Conservation (phyloP, 2,113 vertebrate genomes). For the Labrus mixtus region DNA sequence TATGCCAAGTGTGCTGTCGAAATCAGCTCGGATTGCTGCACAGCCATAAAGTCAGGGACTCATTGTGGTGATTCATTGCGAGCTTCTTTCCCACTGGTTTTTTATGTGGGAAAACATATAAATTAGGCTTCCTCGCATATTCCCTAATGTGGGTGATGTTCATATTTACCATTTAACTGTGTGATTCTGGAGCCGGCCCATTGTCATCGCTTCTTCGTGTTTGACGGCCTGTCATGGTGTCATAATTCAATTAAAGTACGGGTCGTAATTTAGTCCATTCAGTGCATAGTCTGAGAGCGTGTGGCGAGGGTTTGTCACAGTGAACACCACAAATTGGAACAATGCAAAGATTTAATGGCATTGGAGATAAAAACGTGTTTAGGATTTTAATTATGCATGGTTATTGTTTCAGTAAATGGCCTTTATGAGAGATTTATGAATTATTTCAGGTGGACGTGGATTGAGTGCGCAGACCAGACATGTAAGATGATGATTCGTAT, state of each 20-base stretch:
- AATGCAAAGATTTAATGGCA: not conserved
- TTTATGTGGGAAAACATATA: constrained; percentile 69
- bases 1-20: constrained; percentile 56
- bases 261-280: constrained; percentile 27
- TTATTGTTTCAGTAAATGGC: constrained; percentile 9
- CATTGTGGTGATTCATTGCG: constrained; percentile 67
- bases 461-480: not conserved
- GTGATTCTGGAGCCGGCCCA: constrained; percentile 23
- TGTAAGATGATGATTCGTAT: no score
- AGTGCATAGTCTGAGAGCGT: not conserved
- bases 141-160: constrained; percentile 58
- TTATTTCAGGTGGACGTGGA: not conserved
- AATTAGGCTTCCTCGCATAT: constrained; percentile 49
- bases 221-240: constrained; percentile 51
- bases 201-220: constrained; percentile 18
- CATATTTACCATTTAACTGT: constrained; percentile 54
- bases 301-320: constrained; percentile 20
- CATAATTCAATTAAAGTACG: constrained; percentile 50
- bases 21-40: constrained; percentile 41
- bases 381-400: constrained; percentile 22
- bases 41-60: constrained; percentile 61
- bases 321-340: constrained; percentile 20
- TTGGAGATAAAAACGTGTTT: not conserved
- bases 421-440: constrained; percentile 8
- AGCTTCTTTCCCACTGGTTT: constrained; percentile 44